Evolutionary conservation across 1,140 invertebrate species (phyloP).

Genomic region (Monochamus saltuarius): DNA sequence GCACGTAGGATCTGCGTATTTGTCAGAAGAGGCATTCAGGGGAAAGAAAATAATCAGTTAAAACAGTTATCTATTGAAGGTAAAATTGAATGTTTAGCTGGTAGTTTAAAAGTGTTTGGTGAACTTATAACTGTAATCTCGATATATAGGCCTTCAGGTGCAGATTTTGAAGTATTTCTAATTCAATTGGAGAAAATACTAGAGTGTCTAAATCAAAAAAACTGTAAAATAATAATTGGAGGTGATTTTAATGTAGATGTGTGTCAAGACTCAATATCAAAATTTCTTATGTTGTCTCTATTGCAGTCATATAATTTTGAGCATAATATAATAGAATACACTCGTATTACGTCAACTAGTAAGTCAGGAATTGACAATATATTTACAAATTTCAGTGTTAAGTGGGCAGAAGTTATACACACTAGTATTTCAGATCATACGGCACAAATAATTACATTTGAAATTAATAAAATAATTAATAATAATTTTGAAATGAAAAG

Average conservation of each 20-base stretch:
- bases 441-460: conserved; percentile 10
- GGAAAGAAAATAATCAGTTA: conserved; percentile 4
- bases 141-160: conserved; percentile 4
- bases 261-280: conserved; percentile 1
- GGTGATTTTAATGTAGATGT: conserved; percentile 17
- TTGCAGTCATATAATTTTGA: not conserved
- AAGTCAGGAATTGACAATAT: conserved; percentile 14
- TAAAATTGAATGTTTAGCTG: conserved; percentile 3
- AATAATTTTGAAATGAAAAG: not conserved
- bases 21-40: not conserved
- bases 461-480: not conserved
- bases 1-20: conserved; percentile 10
- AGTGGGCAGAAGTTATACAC: not conserved
- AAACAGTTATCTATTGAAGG: conserved; percentile 5
- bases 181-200: conserved; percentile 1
- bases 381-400: conserved; percentile 1
- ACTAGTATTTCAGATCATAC: conserved; percentile 9
- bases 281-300: not conserved
- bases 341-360: conserved; percentile 4
- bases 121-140: conserved; percentile 7
- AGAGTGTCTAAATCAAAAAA: not conserved
- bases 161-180: conserved; percentile 1
- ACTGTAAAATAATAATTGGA: conserved; percentile 6
- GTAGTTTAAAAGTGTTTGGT: not conserved
- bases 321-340: not conserved